A percentile compares a stretch with the other conserved stretches of the same genome.
Conservation (phyloP, 2,113 vertebrate genomes). For the Callopanchax toddi region DNA sequence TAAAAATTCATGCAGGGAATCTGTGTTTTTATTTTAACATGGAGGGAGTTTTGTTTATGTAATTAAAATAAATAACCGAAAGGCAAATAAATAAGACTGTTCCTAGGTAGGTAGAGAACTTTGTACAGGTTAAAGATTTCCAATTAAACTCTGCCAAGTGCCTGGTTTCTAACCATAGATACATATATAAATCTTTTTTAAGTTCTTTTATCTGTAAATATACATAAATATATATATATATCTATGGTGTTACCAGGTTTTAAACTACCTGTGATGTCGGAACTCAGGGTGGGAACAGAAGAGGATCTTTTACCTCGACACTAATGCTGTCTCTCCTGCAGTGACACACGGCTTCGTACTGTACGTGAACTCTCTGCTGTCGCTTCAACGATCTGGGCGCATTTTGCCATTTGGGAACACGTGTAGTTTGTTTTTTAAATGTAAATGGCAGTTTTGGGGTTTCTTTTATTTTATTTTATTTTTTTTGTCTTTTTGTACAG, state of each 20-base stretch:
- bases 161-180: constrained; percentile 79
- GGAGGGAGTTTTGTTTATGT: constrained; percentile 37
- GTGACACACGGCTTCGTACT: constrained; percentile 57
- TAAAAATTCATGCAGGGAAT: constrained; percentile 60
- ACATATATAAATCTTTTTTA: constrained; percentile 68
- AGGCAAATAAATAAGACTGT: constrained; percentile 53
- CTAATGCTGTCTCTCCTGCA: constrained; percentile 57
- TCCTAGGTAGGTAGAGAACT: constrained; percentile 53
- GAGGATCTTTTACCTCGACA: constrained; percentile 53
- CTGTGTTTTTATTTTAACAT: constrained; percentile 8
- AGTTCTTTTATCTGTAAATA: constrained; percentile 27
- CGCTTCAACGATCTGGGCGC: constrained; percentile 33
- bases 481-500: constrained; percentile 56
- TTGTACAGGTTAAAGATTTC: constrained; percentile 59
- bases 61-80: constrained; percentile 27
- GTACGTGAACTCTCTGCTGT: constrained; percentile 28
- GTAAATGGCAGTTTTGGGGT: background rate
- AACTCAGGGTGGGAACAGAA: constrained; percentile 66
- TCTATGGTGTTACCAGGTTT: constrained; percentile 77
- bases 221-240: constrained; percentile 58
- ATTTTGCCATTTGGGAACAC: constrained; percentile 23
- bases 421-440: constrained; percentile 13
- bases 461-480: too few relatives aligned
- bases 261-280: constrained; percentile 71
- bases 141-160: constrained; percentile 73